phyloP scores from a whole-genome alignment of 2,888 invertebrate genomes.

The Drosophila vallismaia region DNA sequence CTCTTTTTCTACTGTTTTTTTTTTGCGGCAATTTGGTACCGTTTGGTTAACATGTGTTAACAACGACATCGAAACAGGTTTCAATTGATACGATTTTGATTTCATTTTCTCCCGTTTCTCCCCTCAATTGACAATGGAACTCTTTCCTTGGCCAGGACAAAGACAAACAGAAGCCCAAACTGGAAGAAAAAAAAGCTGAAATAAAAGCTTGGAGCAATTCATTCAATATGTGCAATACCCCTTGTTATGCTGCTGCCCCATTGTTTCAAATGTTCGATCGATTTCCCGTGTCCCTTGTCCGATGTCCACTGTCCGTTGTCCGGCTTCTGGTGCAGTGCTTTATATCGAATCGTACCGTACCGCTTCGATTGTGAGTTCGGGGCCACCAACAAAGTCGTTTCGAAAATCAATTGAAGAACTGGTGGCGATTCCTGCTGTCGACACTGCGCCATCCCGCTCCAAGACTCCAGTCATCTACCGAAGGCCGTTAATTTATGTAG shows the following conservation, averaged over 20 bases:
- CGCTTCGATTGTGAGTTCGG: conserved; percentile 12
- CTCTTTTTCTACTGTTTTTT: conserved; percentile 18
- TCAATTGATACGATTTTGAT: conserved; percentile 61
- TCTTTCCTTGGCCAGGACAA: conserved; percentile 38
- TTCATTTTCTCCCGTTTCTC: conserved; percentile 23
- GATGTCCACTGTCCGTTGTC: conserved; percentile 33
- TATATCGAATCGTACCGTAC: neutral
- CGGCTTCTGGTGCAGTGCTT: conserved; percentile 11
- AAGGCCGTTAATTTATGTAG: conserved; percentile 70
- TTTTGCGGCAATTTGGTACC: conserved; percentile 39
- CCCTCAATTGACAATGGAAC: conserved; percentile 6
- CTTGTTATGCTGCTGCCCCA: conserved; percentile 56
- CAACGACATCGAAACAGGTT: conserved; percentile 70
- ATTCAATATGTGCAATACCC: conserved; percentile 61
- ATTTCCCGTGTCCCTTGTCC: conserved; percentile 13
- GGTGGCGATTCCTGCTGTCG: conserved; percentile 74
- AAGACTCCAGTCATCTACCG: conserved; percentile 24
- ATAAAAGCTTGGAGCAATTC: conserved; percentile 61
- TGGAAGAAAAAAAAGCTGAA: conserved; percentile 38
- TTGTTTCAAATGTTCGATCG: conserved; percentile 59
- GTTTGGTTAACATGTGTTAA: conserved; percentile 65
- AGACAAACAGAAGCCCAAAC: conserved; percentile 24
- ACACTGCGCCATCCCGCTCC: conserved; percentile 49
- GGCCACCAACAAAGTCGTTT: conserved; percentile 70
- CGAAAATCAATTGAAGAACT: conserved; percentile 65